phyloP scores from a whole-genome alignment of 2,888 invertebrate species.

The Dexiosoma caninum region DNA sequence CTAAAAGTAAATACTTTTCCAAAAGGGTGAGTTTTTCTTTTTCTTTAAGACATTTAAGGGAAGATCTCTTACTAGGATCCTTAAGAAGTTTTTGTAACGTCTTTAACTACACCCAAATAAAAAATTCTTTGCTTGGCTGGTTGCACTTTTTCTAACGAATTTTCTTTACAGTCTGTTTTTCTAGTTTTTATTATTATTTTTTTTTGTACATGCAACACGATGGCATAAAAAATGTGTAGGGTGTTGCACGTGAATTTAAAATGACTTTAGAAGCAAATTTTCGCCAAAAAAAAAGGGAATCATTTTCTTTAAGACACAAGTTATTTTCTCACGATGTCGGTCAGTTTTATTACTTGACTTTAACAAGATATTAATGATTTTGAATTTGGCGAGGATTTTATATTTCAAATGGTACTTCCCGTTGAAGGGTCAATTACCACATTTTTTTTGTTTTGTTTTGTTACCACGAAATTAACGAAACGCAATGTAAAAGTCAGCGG shows the following conservation, averaged over 20 bases:
- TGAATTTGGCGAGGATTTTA: background rate
- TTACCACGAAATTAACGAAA: too few species aligned
- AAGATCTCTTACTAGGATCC: slow-evolving; percentile 20
- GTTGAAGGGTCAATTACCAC: too few species aligned
- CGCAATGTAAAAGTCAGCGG: too few species aligned
- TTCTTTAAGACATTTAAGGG: slow-evolving; percentile 44
- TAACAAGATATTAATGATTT: background rate
- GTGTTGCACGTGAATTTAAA: slow-evolving; percentile 44
- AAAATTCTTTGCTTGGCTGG: slow-evolving; percentile 54
- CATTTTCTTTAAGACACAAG: slow-evolving; percentile 38
- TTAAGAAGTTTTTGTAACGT: slow-evolving; percentile 15
- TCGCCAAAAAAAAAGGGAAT: background rate
- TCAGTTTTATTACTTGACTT: background rate
- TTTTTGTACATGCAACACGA: background rate
- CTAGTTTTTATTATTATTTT: background rate
- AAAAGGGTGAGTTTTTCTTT: slow-evolving; percentile 27
- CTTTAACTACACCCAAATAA: slow-evolving; percentile 28
- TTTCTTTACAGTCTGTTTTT: background rate
- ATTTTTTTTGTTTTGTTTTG: too few species aligned
- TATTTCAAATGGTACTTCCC: background rate
- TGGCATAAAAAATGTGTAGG: background rate
- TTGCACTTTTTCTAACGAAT: slow-evolving; percentile 30
- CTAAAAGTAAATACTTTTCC: background rate
- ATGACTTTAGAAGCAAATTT: slow-evolving; percentile 12
- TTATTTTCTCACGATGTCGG: slow-evolving; percentile 8